Percentiles rank a stretch among this genome's conserved stretches.
Conservation (phyloP, 2,113 vertebrate species). For the Morphnarchus princeps region DNA sequence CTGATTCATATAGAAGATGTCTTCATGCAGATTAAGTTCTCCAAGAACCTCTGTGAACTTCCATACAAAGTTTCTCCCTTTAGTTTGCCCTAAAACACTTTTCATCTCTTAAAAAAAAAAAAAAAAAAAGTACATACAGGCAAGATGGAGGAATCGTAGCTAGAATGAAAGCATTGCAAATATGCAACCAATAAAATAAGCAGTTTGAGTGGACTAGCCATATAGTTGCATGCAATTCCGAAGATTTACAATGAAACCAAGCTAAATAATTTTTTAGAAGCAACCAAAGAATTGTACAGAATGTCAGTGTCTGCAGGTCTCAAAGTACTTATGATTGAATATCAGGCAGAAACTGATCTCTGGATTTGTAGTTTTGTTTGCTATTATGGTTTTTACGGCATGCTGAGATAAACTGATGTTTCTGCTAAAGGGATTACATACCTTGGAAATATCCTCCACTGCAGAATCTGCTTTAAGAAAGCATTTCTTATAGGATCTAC, state of each 20-base stretch:
- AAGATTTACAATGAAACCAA: not conserved
- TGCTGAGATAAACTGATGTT: slow-evolving; percentile 54
- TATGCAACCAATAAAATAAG: not conserved
- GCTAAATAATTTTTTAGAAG: not conserved
- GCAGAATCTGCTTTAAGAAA: slow-evolving; percentile 22
- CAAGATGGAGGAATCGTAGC: not conserved
- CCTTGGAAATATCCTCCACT: not conserved
- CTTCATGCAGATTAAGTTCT: not conserved
- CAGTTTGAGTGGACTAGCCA: not conserved
- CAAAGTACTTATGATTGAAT: not conserved
- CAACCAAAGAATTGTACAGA: not conserved
- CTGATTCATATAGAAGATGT: not conserved
- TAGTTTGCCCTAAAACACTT: not conserved
- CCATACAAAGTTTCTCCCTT: not conserved
- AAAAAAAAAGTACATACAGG: not conserved
- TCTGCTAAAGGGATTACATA: slow-evolving; percentile 41
- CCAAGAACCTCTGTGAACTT: not conserved
- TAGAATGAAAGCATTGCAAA: not conserved
- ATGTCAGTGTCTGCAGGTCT: not conserved
- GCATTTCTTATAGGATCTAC: slow-evolving; percentile 2
- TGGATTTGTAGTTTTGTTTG: slow-evolving; percentile 48
- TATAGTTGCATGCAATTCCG: not conserved
- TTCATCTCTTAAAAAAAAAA: not conserved
- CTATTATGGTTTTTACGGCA: slow-evolving; percentile 33
- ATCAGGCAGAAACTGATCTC: slow-evolving; percentile 8